Evolutionary conservation across 2,797 vertebrate species (phyloP), one percentile per base, ranked within the genome.

Genomic region (Gadopsis bispinosus): DNA sequence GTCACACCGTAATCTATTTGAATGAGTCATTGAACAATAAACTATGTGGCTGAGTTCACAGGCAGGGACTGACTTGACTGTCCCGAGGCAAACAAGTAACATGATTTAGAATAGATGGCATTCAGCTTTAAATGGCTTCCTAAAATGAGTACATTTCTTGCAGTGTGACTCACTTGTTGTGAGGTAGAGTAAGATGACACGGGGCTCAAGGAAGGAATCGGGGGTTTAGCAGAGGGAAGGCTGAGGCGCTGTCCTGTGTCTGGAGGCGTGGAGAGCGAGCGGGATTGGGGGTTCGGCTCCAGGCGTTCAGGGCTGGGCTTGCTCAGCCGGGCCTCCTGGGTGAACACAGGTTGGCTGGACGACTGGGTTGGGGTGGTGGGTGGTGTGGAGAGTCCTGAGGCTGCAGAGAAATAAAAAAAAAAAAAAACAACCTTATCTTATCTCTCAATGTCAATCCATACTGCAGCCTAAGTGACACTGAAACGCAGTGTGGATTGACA

Each of bases 281-380:
- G 96, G 75, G 95, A 89, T 7, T 96, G 96, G 74, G 93, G 79
- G 26, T 93, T 93, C 1, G 94, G 88, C 75, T 97, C 97, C 74
- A 90, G 87, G 56, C 95, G 94, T 86, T 98, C 97, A 0, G 96
- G 95, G 81, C 96, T 95, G 54, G 96, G 95, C 79, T 94, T 95
- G n/a, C 83, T 87, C 55, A 41, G 84, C 71, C 95, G 97, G 83
- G 94, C 94, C 79, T 97, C 97, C n/a, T 96, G 95, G 56, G 96
- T 95, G 88, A 99, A 98, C 0, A 95, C 88, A 45, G 96, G 96
- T 67, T 96, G 96, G 92, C 96, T 97, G 92, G 90, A 92, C 80
- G 93, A 95, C 92, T 97, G 97, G 64, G 96, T 97, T n/a, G 98
- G 98, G 9, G 98, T 98, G 13, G 94, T 95, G 10, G 98, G 97